phyloP scores from a whole-genome alignment of 2,113 vertebrate genomes.

The Indicator indicator region DNA sequence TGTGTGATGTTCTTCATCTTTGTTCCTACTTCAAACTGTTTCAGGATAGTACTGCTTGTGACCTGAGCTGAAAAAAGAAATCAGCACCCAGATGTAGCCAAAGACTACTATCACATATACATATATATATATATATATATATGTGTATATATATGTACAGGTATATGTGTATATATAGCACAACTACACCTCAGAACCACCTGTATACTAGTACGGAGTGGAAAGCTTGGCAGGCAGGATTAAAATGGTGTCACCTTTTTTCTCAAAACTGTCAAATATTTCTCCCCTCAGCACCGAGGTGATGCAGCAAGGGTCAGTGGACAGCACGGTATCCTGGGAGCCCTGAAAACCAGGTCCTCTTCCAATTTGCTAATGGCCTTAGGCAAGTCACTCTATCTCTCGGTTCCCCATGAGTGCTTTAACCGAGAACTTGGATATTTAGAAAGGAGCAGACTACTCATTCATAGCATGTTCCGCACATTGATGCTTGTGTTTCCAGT shows the following conservation, averaged over 20 bases:
- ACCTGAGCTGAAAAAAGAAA: background rate
- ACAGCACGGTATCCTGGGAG: background rate
- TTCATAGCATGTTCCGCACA: background rate
- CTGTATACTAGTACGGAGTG: background rate
- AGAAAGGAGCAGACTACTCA: background rate
- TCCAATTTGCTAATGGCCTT: background rate
- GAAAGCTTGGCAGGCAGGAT: background rate
- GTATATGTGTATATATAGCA: background rate
- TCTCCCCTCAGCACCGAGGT: background rate
- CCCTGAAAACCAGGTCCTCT: accelerated
- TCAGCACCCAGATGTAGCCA: background rate
- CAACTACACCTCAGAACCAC: background rate
- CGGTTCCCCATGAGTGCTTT: background rate
- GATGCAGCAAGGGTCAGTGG: background rate
- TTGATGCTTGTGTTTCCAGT: background rate
- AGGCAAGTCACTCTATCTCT: background rate
- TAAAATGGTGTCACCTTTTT: background rate
- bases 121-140: too few relatives aligned
- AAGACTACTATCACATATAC: background rate
- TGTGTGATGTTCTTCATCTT: background rate
- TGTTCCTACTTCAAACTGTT: background rate
- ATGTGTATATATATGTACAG: too few relatives aligned
- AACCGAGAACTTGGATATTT: background rate
- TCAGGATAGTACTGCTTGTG: background rate
- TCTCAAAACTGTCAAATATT: background rate